Conservation (phyloP, 2,888 invertebrate genomes). For the Melipona bicolor region DNA sequence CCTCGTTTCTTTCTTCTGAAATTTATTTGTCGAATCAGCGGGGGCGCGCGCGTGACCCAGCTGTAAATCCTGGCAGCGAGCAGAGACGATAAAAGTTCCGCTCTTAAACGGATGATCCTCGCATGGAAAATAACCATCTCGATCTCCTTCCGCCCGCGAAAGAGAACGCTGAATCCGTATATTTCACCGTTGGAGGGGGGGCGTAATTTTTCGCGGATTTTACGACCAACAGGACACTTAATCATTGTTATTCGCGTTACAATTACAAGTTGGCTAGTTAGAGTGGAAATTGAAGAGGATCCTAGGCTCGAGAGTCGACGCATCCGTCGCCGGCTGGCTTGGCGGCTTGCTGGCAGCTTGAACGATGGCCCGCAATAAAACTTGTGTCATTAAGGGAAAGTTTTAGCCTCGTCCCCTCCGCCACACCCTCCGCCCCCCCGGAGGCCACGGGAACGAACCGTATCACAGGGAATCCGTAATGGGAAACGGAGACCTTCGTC, state of each 20-base stretch:
- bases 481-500: constrained; percentile 71
- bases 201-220: constrained; percentile 17
- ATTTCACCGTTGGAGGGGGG: neutral
- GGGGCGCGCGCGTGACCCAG: neutral
- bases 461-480: constrained; percentile 71
- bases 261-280: constrained; percentile 38
- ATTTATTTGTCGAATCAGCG: constrained; percentile 2
- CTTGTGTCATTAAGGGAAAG: constrained; percentile 74
- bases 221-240: constrained; percentile 19
- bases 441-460: constrained; percentile 27
- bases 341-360: constrained; percentile 62
- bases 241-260: constrained; percentile 41
- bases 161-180: constrained; percentile 2
- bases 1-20: neutral
- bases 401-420: constrained; percentile 46
- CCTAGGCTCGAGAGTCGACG: neutral
- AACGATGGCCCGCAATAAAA: constrained; percentile 73
- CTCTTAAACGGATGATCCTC: neutral
- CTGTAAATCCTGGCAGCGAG: neutral
- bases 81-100: neutral
- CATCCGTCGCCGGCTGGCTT: constrained; percentile 33
- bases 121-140: neutral
- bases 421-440: neutral
- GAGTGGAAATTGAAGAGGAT: constrained; percentile 42
- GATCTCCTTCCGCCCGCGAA: neutral